Evolutionary conservation across 2,113 vertebrate species (phyloP), one percentile per base, ranked within the genome.

Genomic region (Muntiacus muntjak): DNA sequence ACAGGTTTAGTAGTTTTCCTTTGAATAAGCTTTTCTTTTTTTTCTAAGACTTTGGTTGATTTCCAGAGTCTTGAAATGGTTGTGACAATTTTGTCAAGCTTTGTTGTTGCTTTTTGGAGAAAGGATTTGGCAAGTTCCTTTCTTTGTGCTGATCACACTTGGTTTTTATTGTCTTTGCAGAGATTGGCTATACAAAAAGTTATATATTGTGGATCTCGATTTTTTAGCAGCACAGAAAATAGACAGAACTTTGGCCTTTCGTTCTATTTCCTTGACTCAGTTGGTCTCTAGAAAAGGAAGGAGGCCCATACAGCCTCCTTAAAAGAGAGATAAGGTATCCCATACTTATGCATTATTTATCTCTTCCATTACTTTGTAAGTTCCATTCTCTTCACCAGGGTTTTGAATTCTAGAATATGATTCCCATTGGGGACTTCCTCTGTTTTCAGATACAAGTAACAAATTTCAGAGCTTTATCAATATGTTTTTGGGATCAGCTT

Each of bases 21-120:
- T 88, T 87, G 60, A 91, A n/a, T 60, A 64, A 57, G 5, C 78
- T 74, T 89, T 54, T 95, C 15, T 62, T 43, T 96, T 87, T 95
- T 1, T 55, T n/a, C 30, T 57, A 36, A 88, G 67, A 21, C 36
- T 95, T 88, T 88, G 25, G 30, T 91, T 93, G 76, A 67, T 88
- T 95, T 81, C 58, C 52, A 89, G 85, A 84, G 17, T 83, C 54
- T 88, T 88, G 25, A 97, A 79, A 78, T 54, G 17, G 13, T 26
- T 57, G 57, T 86, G 40, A 78, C 19, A 79, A 11, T 88, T 90
- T 91, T 58, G 36, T 88, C 54, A 40, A 78, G 12, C 8, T 82
- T 43, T 50, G 16, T 85, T 54, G 25, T 62, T 92, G 21, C 26
- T 87, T 52, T 95, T 91, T 57, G 23, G 55, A 89, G 50, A 91